These are phyloP conservation scores for Sinohyriopsis cumingii DNA, from an alignment of 2,888 invertebrate species.

Conservation along the genomic window DNA sequence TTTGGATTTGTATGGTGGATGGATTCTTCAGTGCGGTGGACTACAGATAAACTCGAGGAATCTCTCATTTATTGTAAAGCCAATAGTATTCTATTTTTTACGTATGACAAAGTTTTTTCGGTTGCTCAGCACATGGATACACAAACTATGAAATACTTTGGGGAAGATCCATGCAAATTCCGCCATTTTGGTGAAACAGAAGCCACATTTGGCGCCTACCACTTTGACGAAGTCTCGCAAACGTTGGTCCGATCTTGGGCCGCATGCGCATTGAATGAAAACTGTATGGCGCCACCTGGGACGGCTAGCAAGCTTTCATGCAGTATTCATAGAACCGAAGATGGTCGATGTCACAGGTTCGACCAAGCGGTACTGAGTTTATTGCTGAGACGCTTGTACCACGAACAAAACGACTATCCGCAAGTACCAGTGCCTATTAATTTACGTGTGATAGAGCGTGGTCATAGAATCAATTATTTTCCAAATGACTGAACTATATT, in stretches of 20 bases:
- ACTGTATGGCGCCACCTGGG: conserved; percentile 27
- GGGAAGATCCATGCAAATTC: conserved; percentile 32
- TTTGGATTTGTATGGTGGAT: conserved; percentile 39
- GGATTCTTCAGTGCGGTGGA: conserved; percentile 31
- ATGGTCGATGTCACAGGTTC: conserved; percentile 38
- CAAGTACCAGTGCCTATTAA: conserved; percentile 22
- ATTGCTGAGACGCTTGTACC: conserved; percentile 30
- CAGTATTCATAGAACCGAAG: conserved; percentile 3
- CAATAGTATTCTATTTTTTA: conserved; percentile 27
- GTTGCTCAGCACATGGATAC: conserved; percentile 27
- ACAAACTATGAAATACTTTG: conserved; percentile 22
- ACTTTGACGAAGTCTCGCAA: conserved; percentile 26
- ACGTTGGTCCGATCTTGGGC: conserved; percentile 29
- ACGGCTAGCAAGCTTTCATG: conserved; percentile 16
- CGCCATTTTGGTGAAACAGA: conserved; percentile 34
- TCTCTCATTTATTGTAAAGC: conserved; percentile 21
- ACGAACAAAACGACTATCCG: conserved; percentile 33
- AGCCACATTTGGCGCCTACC: conserved; percentile 33
- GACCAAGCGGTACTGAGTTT: conserved; percentile 40
- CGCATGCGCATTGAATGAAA: conserved; percentile 26
- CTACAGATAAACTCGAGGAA: conserved; percentile 17
- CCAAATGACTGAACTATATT: conserved; percentile 1
- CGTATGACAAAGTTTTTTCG: conserved; percentile 18
- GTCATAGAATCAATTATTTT: conserved; percentile 22
- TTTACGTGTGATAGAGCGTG: conserved; percentile 27